Conservation (phyloP, 2,797 vertebrate genomes). For the Alosa sapidissima region DNA sequence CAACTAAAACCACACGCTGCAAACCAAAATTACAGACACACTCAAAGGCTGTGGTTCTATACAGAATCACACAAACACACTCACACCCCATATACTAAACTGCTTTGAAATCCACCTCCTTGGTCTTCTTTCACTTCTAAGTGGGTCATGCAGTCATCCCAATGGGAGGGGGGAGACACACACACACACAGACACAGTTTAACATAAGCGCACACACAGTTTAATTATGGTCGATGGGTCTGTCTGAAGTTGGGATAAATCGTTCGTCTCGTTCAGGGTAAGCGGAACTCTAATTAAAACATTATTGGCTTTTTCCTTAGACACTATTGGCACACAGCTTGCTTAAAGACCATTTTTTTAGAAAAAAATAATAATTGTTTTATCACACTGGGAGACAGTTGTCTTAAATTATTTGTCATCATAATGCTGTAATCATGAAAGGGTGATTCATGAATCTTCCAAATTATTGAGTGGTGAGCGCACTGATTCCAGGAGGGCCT, state of each 20-base stretch:
- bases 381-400: background rate
- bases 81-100: slow-evolving; percentile 39
- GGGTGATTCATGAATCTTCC: background rate
- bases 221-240: slow-evolving; percentile 51
- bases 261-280: background rate
- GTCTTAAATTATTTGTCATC: slow-evolving; percentile 5
- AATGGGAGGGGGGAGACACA: background rate
- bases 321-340: background rate
- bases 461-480: background rate
- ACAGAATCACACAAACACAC: slow-evolving; percentile 45
- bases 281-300: slow-evolving; percentile 18
- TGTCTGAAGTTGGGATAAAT: slow-evolving; percentile 32
- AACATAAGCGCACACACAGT: slow-evolving; percentile 4
- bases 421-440: background rate
- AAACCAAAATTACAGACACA: too few species aligned
- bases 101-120: slow-evolving; percentile 15
- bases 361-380: background rate
- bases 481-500: background rate
- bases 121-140: background rate
- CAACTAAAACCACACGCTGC: too few species aligned
- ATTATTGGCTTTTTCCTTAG: slow-evolving; percentile 4
- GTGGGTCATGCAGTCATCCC: slow-evolving; percentile 8
- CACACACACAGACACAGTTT: slow-evolving; percentile 25
- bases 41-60: background rate
- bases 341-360: background rate